Base-by-base conservation (phyloP, 2,888 invertebrate genomes). In the Pilophorus perplexus region DNA sequence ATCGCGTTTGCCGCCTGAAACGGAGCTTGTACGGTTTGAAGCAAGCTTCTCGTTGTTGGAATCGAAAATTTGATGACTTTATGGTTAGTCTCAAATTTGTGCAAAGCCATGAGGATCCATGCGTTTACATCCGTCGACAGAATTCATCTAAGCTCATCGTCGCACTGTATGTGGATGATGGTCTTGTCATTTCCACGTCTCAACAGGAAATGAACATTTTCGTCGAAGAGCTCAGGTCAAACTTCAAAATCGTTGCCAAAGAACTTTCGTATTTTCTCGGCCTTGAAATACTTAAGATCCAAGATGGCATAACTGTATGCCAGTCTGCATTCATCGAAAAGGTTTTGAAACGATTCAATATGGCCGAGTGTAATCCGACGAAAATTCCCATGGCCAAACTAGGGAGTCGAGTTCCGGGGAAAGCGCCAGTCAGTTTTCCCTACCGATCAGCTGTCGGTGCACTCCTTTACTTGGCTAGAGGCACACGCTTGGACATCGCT, bases 31-130 rank as follows among this genome's bases (percentile, higher is more conserved):
- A 59, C 14, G 59, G 59, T 2, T 44, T 59, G 3, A 59, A 59
- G 23, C 59, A 59, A 20, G 59, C 59, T 40, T 20, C 59, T 2
- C 59, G 59, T 40, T 59, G 59, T 14, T 59, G 59, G 59, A 59
- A 59, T 16, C 40, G 14, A n/a, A 59, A 42, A 42, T 59, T 59
- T 14, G 59, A 59, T 22, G 59, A 59, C 23, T n/a, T 59, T 23
- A 59, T 59, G 59, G n/a, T 42, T 3, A 22, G 42, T 4, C 22
- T 59, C 6, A n/a, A 20, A 20, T 59, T 59, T 27, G 8, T 42
- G 22, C 40, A 42, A 6, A 59, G 59, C 25, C 59, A 16, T 2
- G 40, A 42, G 14, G 40, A 40, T 42, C 38, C 62, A 6, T 48
- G 33, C 25, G 48, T 44, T 16, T 48, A 46, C 22, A 48, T 48